Percentiles rank a stretch among this genome's conserved stretches.
These are phyloP conservation scores for Hoplostethus mediterraneus DNA, from an alignment of 2,797 vertebrate species.

Conservation along the genomic window DNA sequence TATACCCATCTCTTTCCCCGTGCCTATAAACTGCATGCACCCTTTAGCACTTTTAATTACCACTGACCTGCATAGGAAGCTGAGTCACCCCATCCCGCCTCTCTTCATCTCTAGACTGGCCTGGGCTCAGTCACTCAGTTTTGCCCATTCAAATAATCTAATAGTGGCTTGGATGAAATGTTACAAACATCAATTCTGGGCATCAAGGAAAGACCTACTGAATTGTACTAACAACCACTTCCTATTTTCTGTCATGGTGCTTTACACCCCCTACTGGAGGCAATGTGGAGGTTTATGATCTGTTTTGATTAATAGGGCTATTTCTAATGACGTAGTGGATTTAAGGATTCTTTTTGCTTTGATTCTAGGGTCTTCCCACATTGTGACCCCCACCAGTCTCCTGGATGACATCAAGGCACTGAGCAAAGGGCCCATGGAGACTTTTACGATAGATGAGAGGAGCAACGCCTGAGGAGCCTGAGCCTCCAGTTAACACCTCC, in stretches of 20 bases:
- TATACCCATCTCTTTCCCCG: neutral
- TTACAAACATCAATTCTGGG: neutral
- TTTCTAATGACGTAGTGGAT: neutral
- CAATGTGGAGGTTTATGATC: neutral
- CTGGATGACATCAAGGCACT: slow-evolving; percentile 94
- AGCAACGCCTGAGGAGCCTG: slow-evolving; percentile 63
- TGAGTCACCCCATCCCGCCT: too few relatives aligned
- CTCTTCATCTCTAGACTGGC: too few relatives aligned
- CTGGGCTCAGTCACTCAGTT: too few relatives aligned
- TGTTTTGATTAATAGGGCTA: neutral
- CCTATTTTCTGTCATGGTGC: slow-evolving; percentile 4
- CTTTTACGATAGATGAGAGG: slow-evolving; percentile 85
- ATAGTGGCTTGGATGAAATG: neutral
- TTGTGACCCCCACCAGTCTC: slow-evolving; percentile 91
- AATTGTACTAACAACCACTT: neutral
- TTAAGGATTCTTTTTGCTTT: slow-evolving; percentile 15
- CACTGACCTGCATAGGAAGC: too few relatives aligned
- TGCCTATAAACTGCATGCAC: neutral
- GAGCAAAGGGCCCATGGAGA: slow-evolving; percentile 89
- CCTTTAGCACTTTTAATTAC: neutral
- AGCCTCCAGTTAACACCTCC: neutral
- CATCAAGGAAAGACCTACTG: neutral
- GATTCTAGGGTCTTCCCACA: slow-evolving; percentile 92
- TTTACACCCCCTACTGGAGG: slow-evolving; percentile 35
- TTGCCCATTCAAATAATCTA: too few relatives aligned